phyloP scores from a whole-genome alignment of 2,113 vertebrate species.

The Pangasianodon gigas region DNA sequence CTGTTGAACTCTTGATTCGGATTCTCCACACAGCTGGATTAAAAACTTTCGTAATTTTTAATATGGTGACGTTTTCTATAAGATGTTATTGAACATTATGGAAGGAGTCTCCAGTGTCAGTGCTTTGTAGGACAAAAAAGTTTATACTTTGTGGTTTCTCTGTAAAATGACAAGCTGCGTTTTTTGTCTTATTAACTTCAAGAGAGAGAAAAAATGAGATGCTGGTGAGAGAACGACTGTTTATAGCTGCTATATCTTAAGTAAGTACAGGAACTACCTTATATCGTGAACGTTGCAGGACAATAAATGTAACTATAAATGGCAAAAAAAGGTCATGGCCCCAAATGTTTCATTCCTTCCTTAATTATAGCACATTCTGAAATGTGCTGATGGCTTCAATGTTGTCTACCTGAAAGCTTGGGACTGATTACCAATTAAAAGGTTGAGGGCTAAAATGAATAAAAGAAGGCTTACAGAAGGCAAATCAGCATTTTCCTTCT shows the following conservation, averaged over 20 bases:
- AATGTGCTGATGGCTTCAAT: background rate
- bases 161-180: background rate
- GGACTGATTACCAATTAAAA: background rate
- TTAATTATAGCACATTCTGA: background rate
- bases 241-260: background rate
- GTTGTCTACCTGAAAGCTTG: background rate
- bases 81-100: background rate
- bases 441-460: background rate
- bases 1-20: background rate
- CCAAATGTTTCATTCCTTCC: background rate
- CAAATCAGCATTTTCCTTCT: slow-evolving; percentile 75
- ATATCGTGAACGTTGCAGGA: background rate
- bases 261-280: background rate
- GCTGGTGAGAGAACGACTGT: background rate
- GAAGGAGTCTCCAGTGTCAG: background rate
- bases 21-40: background rate
- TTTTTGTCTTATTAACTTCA: background rate
- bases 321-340: background rate
- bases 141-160: background rate
- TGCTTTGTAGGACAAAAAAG: background rate
- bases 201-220: background rate
- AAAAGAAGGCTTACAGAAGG: slow-evolving; percentile 83
- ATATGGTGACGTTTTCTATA: background rate
- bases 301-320: background rate
- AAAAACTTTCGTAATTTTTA: background rate